phyloP scores from a whole-genome alignment of 2,113 vertebrate species.

The Tupaia chinensis region DNA sequence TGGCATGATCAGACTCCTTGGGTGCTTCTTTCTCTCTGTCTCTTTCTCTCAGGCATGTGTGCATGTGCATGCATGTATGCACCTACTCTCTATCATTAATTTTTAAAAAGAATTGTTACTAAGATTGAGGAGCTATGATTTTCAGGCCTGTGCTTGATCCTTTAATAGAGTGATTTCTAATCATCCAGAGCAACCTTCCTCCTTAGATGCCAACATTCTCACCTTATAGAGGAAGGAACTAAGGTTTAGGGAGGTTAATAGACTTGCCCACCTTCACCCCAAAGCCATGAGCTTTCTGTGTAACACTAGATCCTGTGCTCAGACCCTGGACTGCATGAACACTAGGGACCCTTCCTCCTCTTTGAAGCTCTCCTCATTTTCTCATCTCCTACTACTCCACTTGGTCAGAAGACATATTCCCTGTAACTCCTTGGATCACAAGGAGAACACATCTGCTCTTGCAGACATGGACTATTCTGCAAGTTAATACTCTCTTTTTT shows the following conservation, averaged over 20 bases:
- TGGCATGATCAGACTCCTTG: too few species aligned
- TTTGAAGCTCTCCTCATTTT: rapidly evolving
- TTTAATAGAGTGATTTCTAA: not conserved
- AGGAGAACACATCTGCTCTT: not conserved
- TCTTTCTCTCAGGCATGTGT: too few species aligned
- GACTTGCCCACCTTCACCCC: too few species aligned
- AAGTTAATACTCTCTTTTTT: not conserved
- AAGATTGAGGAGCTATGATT: not conserved
- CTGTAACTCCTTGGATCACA: not conserved
- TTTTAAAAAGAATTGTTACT: not conserved
- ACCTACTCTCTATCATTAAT: too few species aligned
- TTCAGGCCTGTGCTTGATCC: not conserved
- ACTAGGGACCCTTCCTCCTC: not conserved
- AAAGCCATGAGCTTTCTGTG: not conserved
- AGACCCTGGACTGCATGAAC: rapidly evolving
- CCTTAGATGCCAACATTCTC: rapidly evolving
- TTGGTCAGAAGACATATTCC: not conserved
- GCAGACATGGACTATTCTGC: not conserved
- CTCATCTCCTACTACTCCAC: rapidly evolving
- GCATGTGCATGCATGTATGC: too few species aligned
- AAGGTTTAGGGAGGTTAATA: not conserved
- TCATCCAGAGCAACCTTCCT: not conserved
- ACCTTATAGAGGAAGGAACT: not conserved
- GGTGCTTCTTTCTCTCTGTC: too few species aligned
- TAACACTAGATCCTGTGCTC: rapidly evolving